Evolutionary conservation across 2,888 invertebrate species (phyloP).

Genomic region (Drosophila demipolita): DNA sequence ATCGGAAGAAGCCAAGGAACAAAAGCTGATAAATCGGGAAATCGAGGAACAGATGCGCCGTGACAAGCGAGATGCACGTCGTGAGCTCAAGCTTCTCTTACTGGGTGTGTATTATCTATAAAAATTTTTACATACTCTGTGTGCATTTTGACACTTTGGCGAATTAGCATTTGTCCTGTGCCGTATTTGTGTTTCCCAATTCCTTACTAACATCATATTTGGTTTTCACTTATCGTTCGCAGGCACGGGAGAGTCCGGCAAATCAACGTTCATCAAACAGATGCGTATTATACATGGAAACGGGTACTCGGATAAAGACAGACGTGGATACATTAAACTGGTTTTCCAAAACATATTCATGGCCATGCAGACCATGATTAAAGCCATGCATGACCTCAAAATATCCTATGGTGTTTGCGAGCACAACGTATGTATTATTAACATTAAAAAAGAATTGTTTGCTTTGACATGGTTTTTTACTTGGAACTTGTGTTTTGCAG

Average conservation of each 20-base stretch:
- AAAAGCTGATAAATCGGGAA: constrained; percentile 99
- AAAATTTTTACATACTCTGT: neutral
- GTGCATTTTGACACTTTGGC: constrained; percentile 32
- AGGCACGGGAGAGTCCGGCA: constrained; percentile 98
- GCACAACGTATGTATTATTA: constrained; percentile 90
- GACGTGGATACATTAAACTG: constrained; percentile 98
- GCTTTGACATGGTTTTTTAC: neutral
- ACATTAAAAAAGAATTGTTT: neutral
- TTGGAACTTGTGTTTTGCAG: constrained; percentile 86
- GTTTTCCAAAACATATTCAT: constrained; percentile 99
- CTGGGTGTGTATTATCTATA: constrained; percentile 91
- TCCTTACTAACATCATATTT: constrained; percentile 23
- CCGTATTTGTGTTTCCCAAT: constrained; percentile 1
- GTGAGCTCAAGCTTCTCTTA: constrained; percentile 97
- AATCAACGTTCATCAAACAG: constrained; percentile 99
- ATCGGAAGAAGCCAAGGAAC: constrained; percentile 99
- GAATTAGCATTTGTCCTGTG: constrained; percentile 34
- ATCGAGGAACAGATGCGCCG: constrained; percentile 99
- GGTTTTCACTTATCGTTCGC: constrained; percentile 8
- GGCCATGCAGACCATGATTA: constrained; percentile 99
- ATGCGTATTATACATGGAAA: constrained; percentile 99
- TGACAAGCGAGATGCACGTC: constrained; percentile 99
- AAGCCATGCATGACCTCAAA: constrained; percentile 99
- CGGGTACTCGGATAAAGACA: constrained; percentile 99
- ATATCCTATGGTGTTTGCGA: constrained; percentile 97